These are phyloP conservation scores for Erpobdella octoculata DNA, from an alignment of 2,888 invertebrate genomes.

Conservation along the genomic window DNA sequence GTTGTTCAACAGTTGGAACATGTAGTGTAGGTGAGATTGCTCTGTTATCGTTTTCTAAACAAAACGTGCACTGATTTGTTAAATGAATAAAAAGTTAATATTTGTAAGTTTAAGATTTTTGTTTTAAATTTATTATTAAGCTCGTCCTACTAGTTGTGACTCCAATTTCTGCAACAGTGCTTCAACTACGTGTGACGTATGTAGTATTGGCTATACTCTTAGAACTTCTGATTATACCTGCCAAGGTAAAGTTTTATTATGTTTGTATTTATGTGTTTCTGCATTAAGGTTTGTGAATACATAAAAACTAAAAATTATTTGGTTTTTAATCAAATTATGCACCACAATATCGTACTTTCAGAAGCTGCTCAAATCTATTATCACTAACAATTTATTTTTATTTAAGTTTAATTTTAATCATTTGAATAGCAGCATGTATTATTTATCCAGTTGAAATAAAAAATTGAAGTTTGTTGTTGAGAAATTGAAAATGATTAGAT, in stretches of 20 bases:
- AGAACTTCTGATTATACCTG: not conserved
- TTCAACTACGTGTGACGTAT: slow-evolving; percentile 18
- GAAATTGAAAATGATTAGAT: no score
- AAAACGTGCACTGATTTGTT: not conserved
- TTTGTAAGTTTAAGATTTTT: not conserved
- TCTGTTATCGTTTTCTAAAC: not conserved
- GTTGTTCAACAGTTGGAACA: not conserved
- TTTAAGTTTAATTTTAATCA: no score
- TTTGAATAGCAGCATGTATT: no score
- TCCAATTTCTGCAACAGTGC: not conserved
- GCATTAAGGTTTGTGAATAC: not conserved
- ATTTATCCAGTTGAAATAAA: no score
- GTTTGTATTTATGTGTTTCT: not conserved
- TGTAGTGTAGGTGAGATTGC: not conserved
- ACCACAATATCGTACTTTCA: no score
- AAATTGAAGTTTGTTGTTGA: no score
- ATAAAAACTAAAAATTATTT: not conserved
- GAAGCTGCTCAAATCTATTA: no score
- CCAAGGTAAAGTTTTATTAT: not conserved
- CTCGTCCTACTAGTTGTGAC: not conserved
- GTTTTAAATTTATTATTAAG: not conserved
- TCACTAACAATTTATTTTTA: no score
- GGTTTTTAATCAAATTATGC: no score
- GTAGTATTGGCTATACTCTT: slow-evolving; percentile 6
- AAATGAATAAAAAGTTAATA: not conserved